phyloP scores from a whole-genome alignment of 2,797 vertebrate genomes.

The Bucorvus abyssinicus region DNA sequence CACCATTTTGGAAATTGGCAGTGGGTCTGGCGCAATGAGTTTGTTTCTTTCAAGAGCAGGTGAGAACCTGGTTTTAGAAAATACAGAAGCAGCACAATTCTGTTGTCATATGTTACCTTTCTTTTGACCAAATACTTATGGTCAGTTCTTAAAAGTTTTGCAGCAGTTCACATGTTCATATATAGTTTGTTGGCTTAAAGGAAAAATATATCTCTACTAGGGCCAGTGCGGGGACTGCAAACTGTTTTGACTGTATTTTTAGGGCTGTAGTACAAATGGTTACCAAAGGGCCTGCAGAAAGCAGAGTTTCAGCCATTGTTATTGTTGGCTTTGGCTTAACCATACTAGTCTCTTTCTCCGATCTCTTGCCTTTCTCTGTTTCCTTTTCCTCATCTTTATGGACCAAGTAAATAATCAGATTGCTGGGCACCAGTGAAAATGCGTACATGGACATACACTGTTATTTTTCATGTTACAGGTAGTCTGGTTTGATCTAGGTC shows the following conservation, averaged over 20 bases:
- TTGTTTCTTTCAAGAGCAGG: slow-evolving; percentile 93
- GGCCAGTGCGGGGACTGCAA: too few species aligned
- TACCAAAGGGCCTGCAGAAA: rapidly evolving
- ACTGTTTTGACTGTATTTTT: rapidly evolving
- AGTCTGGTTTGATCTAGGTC: not conserved
- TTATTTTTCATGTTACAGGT: not conserved
- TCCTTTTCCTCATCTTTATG: not conserved
- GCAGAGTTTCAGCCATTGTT: not conserved
- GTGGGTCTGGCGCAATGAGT: slow-evolving; percentile 88
- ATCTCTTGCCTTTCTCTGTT: not conserved
- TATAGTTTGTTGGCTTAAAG: not conserved
- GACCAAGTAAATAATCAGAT: rapidly evolving
- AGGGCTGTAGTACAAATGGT: rapidly evolving
- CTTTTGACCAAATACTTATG: rapidly evolving
- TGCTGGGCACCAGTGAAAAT: not conserved
- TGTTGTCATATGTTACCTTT: rapidly evolving
- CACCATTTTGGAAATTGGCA: slow-evolving; percentile 87
- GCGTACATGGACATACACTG: rapidly evolving
- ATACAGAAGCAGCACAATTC: rapidly evolving
- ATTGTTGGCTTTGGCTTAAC: not conserved
- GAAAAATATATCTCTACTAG: not conserved
- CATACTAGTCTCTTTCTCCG: rapidly evolving
- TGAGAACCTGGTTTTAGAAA: slow-evolving; percentile 56
- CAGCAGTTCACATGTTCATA: rapidly evolving
- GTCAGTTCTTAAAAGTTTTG: not conserved